Conservation (phyloP, 1,140 invertebrate genomes). For the Galendromus occidentalis region DNA sequence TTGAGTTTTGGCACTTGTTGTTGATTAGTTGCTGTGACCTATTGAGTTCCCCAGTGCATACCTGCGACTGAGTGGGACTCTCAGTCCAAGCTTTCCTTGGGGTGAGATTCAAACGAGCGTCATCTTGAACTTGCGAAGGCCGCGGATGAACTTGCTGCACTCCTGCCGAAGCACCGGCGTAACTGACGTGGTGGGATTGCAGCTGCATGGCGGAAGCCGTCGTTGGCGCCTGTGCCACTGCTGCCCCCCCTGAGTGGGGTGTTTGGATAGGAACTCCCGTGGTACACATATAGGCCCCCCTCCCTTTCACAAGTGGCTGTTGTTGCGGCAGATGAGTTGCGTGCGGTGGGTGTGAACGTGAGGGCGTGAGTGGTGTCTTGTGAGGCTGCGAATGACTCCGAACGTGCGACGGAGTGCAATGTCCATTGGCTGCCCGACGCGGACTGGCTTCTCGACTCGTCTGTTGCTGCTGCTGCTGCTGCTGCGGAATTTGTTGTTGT, state of each 20-base stretch:
- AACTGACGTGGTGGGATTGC: too few species aligned
- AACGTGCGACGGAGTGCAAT: neutral
- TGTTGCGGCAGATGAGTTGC: neutral
- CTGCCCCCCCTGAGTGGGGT: neutral
- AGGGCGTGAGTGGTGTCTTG: slow-evolving; percentile 2
- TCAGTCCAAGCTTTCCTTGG: slow-evolving; percentile 9
- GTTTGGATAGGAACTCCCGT: slow-evolving; percentile 11
- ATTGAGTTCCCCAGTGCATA: too few species aligned
- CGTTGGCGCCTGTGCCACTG: neutral
- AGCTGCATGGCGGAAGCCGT: neutral
- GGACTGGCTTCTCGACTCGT: slow-evolving; percentile 4
- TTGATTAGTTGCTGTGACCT: neutral
- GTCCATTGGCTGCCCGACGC: too few species aligned
- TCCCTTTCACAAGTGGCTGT: slow-evolving; percentile 12
- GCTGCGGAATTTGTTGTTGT: too few species aligned
- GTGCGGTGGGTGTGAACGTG: slow-evolving; percentile 1
- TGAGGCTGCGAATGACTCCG: slow-evolving; percentile 8
- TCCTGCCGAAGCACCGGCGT: too few species aligned
- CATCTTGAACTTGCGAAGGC: slow-evolving; percentile 2
- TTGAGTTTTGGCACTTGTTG: slow-evolving; percentile 9
- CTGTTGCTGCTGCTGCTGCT: neutral
- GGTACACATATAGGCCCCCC: slow-evolving; percentile 11
- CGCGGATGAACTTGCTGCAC: neutral
- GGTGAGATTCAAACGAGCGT: neutral
- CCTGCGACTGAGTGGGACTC: too few species aligned